Base-by-base conservation (phyloP, 2,113 vertebrate genomes). In the Dissostichus mawsoni region DNA sequence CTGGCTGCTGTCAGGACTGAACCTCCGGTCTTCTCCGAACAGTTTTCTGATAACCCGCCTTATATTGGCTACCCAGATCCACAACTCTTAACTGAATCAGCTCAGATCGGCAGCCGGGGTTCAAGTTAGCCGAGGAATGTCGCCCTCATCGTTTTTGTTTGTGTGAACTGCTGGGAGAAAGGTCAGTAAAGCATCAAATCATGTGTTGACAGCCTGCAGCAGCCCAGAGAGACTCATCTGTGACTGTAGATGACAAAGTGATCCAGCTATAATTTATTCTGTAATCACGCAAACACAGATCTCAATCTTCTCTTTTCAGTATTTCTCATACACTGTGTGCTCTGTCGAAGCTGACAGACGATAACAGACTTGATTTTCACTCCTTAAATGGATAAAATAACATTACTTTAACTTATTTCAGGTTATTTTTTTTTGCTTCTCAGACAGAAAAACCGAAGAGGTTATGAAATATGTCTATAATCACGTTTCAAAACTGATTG, bases 161-260 rank as follows among this genome's bases (percentile, higher is more conserved):
- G 11, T n/a, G 48, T 50, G 23, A 69, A 44, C 47, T 53, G 50
- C 48, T 25, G 41, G 51, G 11, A 17, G n/a, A 79, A 84, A 76
- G 62, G 75, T 80, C 17, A 61, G 59, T 65, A 23, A 12, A 2
- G 11, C 0, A 25, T 58, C 3, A 65, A 47, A 59, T 50, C 41
- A 44, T 82, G 73, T 67, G 12, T 0, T 52, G 64, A 70, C 62
- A 70, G 67, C 17, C n/a, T 25, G 44, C 76, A 59, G 61, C 59
- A 48, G 62, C 53, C 11, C 12, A 36, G 59, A 13, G 58, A 58
- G 18, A 85, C 73, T 80, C 53, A 78, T 88, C 68, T 63, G 53
- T 81, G 53, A 79, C 33, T 58, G 17, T 12, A 23, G 36, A 69
- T 75, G 55, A 80, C 47, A 52, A 62, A 76, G 5, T 18, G 20